phyloP scores from a whole-genome alignment of 2,797 vertebrate species.

The Mionectes olivaceus region DNA sequence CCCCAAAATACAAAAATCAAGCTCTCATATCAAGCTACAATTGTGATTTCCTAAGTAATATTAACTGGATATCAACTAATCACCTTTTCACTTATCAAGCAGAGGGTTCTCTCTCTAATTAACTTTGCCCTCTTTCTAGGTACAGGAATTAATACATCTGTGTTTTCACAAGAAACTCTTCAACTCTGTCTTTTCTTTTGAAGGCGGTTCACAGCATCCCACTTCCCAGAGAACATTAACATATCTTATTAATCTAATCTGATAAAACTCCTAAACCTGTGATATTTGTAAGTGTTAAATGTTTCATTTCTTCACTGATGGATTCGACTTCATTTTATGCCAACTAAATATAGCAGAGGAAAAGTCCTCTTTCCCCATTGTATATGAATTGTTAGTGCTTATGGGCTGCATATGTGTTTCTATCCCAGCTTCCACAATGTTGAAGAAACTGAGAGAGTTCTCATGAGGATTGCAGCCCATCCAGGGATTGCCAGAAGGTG shows the following conservation, averaged over 20 bases:
- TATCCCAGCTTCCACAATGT: not conserved
- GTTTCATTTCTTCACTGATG: not conserved
- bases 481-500: not conserved
- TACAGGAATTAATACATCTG: slow-evolving; percentile 15
- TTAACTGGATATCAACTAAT: not conserved
- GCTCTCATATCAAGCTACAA: not conserved
- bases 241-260: not conserved
- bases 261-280: not conserved
- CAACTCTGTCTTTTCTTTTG: slow-evolving; percentile 32
- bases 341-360: not conserved
- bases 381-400: not conserved
- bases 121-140: slow-evolving; percentile 40
- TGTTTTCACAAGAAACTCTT: slow-evolving; percentile 33
- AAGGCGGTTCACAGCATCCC: slow-evolving; percentile 8
- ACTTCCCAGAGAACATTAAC: slow-evolving; percentile 14
- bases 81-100: not conserved
- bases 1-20: accelerated
- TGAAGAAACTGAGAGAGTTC: not conserved
- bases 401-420: not conserved
- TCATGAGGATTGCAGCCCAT: not conserved
- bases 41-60: not conserved
- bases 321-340: not conserved
- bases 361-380: not conserved
- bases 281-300: not conserved
- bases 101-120: slow-evolving; percentile 29